phyloP scores from a whole-genome alignment of 2,113 vertebrate genomes.

The Pseudonaja textilis region DNA sequence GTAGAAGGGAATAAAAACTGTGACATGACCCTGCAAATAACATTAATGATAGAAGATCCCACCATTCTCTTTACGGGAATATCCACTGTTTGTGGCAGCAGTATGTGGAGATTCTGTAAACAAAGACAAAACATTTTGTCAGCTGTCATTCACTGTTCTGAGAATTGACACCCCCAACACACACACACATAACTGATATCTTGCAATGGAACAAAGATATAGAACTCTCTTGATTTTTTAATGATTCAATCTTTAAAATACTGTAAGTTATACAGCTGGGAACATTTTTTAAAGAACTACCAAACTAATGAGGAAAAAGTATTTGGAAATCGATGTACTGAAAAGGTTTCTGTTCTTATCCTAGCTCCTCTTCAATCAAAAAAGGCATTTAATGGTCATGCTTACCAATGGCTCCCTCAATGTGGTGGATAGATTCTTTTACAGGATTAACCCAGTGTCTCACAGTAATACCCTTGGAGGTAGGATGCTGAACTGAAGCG shows the following conservation, averaged over 20 bases:
- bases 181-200: neutral
- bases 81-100: slow-evolving; percentile 68
- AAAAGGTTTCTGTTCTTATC: neutral
- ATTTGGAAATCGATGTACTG: neutral
- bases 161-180: neutral
- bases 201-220: neutral
- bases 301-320: neutral
- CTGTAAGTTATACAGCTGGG: neutral
- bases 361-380: neutral
- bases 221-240: neutral
- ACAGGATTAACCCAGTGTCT: slow-evolving; percentile 72
- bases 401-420: slow-evolving; percentile 75
- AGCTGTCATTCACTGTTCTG: neutral
- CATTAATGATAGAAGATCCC: slow-evolving; percentile 66
- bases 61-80: slow-evolving; percentile 70
- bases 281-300: neutral
- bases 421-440: slow-evolving; percentile 75
- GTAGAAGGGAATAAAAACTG: neutral
- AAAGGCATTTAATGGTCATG: neutral
- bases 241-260: neutral
- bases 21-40: neutral
- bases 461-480: slow-evolving; percentile 17
- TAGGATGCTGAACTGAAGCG: neutral
- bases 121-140: neutral
- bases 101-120: slow-evolving; percentile 66